Percentiles rank a stretch among this genome's conserved stretches.
phyloP scores from a whole-genome alignment of 2,888 invertebrate genomes.

The Tanypteryx hageni region DNA sequence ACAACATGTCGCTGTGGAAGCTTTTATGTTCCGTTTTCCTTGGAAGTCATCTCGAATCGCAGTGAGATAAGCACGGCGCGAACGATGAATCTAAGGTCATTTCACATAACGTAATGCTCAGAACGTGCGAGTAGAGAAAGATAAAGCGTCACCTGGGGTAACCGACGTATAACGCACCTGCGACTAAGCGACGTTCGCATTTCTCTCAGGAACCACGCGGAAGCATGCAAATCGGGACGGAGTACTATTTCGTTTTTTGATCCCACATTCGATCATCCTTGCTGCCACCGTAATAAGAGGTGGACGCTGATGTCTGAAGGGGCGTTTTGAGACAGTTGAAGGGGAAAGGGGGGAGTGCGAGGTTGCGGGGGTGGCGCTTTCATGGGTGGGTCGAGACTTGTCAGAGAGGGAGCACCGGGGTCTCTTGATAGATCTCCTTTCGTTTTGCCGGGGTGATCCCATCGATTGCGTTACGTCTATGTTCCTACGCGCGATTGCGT shows the following conservation, averaged over 20 bases:
- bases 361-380: no score
- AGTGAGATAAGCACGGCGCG: no score
- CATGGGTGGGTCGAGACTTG: not conserved
- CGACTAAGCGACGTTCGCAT: not conserved
- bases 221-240: not conserved
- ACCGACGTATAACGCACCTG: not conserved
- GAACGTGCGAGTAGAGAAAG: no score
- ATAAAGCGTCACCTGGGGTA: not conserved
- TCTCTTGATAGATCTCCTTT: slow-evolving; percentile 22
- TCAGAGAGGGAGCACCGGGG: not conserved
- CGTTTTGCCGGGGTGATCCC: not conserved
- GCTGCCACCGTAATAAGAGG: not conserved
- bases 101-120: no score
- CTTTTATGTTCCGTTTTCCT: no score
- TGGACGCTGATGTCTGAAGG: not conserved
- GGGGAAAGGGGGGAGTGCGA: no score
- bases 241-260: not conserved
- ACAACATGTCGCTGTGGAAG: no score
- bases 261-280: not conserved
- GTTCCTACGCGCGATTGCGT: slow-evolving; percentile 1
- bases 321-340: not conserved
- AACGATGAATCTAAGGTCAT: no score
- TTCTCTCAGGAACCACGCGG: not conserved
- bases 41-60: no score
- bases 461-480: slow-evolving; percentile 5